A percentile compares a stretch with the other conserved stretches of the same genome.
These are phyloP conservation scores for Pygoscelis antarcticus DNA, from an alignment of 2,113 vertebrate species.

Conservation along the genomic window DNA sequence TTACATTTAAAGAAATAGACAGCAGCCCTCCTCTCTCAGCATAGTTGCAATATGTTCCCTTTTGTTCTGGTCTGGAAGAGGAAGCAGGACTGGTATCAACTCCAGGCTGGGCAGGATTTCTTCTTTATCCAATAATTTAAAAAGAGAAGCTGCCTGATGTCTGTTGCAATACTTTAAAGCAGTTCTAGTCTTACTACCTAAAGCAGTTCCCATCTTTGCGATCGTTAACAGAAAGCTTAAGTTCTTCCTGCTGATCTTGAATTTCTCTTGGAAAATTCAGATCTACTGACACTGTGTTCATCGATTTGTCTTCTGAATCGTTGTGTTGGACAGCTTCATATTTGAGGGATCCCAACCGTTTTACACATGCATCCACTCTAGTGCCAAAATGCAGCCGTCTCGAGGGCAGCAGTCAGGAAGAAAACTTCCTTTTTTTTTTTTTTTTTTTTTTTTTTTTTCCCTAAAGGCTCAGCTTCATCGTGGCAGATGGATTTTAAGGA, in stretches of 20 bases:
- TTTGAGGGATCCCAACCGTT: background rate
- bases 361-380: too few species aligned
- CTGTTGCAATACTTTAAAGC: background rate
- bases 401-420: background rate
- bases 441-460: too few species aligned
- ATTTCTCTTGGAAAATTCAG: background rate
- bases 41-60: constrained; percentile 32
- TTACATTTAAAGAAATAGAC: constrained; percentile 59
- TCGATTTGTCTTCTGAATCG: accelerated
- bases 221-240: background rate
- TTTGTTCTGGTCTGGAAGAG: background rate
- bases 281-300: background rate
- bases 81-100: background rate
- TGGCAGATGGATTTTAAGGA: background rate
- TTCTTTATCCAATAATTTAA: background rate
- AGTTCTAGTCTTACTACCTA: background rate
- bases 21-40: constrained; percentile 5
- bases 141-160: background rate
- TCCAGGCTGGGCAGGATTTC: background rate
- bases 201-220: background rate
- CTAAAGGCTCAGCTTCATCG: background rate
- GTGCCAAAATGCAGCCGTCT: background rate
- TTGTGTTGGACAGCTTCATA: accelerated
- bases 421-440: background rate
- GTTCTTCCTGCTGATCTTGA: background rate